Evolutionary conservation across 2,888 invertebrate genomes (phyloP).

Genomic region (Quadroppia sp.): DNA sequence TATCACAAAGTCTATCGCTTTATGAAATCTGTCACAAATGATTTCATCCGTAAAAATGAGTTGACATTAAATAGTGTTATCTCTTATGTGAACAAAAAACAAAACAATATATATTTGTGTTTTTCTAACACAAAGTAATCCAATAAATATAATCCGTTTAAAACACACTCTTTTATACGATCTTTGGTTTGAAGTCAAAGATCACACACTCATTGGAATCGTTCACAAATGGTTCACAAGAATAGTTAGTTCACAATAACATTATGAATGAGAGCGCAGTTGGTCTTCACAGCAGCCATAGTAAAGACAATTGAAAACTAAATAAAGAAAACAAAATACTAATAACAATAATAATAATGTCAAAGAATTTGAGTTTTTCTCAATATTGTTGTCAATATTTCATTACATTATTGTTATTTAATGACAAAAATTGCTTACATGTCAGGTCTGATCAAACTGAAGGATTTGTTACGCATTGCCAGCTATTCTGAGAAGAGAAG

Average conservation of each 20-base stretch:
- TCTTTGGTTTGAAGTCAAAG: background rate
- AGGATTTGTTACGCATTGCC: slow-evolving; percentile 38
- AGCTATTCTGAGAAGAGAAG: background rate
- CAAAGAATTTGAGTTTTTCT: background rate
- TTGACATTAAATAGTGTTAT: slow-evolving; percentile 19
- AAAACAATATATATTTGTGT: background rate
- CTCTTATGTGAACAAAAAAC: background rate
- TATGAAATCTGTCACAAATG: slow-evolving; percentile 26
- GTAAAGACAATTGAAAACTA: background rate
- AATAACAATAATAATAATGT: background rate
- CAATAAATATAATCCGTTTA: slow-evolving; percentile 25
- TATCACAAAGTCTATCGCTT: slow-evolving; percentile 2
- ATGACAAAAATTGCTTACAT: no score
- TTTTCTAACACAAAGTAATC: background rate
- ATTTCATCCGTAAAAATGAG: background rate
- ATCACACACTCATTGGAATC: background rate
- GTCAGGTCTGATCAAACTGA: slow-evolving; percentile 38
- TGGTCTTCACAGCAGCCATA: no score
- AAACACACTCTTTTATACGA: background rate
- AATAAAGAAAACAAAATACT: no score
- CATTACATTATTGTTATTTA: background rate
- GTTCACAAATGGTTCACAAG: background rate
- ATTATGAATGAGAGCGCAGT: no score
- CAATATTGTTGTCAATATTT: background rate
- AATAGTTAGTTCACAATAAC: no score